phyloP scores from a whole-genome alignment of 1,140 invertebrate species.

The Chironomus tepperi region DNA sequence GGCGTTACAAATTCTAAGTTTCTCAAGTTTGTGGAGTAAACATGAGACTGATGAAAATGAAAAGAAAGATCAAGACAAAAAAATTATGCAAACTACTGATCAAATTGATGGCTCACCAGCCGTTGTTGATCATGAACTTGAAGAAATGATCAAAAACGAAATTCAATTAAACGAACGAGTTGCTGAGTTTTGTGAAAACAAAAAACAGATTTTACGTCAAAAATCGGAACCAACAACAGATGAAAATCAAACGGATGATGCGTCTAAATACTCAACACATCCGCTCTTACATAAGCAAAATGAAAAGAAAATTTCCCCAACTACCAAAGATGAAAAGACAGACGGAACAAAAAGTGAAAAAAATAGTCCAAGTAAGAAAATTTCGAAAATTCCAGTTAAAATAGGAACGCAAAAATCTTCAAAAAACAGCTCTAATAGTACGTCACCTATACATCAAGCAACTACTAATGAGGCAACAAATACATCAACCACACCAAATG shows the following conservation, averaged over 20 bases:
- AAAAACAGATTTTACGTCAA: not conserved
- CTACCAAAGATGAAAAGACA: conserved; percentile 30
- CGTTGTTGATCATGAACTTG: not conserved
- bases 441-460: not conserved
- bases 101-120: not conserved
- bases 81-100: not conserved
- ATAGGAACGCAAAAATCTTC: conserved; percentile 26
- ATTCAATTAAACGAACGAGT: not conserved
- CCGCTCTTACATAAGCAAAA: conserved; percentile 31
- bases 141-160: conserved; percentile 11
- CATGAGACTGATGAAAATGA: conserved; percentile 27
- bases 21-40: conserved; percentile 41
- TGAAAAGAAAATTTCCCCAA: conserved; percentile 29
- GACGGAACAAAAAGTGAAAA: conserved; percentile 29
- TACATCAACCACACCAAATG: conserved; percentile 1
- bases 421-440: not conserved
- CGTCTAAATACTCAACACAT: conserved; percentile 31
- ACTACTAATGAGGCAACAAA: not conserved
- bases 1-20: conserved; percentile 67
- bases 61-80: not conserved
- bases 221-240: not conserved
- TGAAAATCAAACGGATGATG: not conserved
- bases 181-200: conserved; percentile 10
- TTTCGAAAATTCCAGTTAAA: conserved; percentile 39
- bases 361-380: conserved; percentile 34